These are phyloP conservation scores for Ellobium chinense DNA, from an alignment of 2,888 invertebrate species.

Conservation along the genomic window DNA sequence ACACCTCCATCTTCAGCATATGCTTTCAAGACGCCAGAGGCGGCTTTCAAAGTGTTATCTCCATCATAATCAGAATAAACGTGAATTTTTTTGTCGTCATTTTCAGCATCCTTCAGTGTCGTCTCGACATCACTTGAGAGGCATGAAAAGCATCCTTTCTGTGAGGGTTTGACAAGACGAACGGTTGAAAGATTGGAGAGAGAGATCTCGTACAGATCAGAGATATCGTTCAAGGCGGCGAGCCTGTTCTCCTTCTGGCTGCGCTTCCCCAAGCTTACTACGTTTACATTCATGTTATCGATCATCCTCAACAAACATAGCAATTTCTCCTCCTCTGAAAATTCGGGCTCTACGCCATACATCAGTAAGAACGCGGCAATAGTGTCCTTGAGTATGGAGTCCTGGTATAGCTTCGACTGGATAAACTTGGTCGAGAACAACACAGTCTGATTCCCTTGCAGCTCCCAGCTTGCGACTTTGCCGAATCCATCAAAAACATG, in stretches of 20 bases:
- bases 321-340: slow-evolving; percentile 59
- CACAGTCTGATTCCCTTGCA: slow-evolving; percentile 58
- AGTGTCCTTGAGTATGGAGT: slow-evolving; percentile 56
- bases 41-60: too few species aligned
- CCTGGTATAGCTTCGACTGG: slow-evolving; percentile 62
- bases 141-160: not conserved
- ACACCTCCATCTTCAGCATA: too few species aligned
- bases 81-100: not conserved
- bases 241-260: slow-evolving; percentile 47
- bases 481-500: slow-evolving; percentile 69
- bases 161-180: slow-evolving; percentile 38
- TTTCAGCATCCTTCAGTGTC: too few species aligned
- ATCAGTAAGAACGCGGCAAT: slow-evolving; percentile 72
- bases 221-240: slow-evolving; percentile 70
- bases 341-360: slow-evolving; percentile 63
- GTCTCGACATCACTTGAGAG: too few species aligned
- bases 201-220: slow-evolving; percentile 67
- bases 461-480: slow-evolving; percentile 64
- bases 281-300: slow-evolving; percentile 75
- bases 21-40: too few species aligned
- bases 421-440: slow-evolving; percentile 63
- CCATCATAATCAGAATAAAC: not conserved
- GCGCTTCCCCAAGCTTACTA: slow-evolving; percentile 54
- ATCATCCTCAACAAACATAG: slow-evolving; percentile 63
- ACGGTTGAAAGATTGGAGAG: slow-evolving; percentile 57